Conservation (phyloP, 2,888 invertebrate species). For the Thymelicus lineola region DNA sequence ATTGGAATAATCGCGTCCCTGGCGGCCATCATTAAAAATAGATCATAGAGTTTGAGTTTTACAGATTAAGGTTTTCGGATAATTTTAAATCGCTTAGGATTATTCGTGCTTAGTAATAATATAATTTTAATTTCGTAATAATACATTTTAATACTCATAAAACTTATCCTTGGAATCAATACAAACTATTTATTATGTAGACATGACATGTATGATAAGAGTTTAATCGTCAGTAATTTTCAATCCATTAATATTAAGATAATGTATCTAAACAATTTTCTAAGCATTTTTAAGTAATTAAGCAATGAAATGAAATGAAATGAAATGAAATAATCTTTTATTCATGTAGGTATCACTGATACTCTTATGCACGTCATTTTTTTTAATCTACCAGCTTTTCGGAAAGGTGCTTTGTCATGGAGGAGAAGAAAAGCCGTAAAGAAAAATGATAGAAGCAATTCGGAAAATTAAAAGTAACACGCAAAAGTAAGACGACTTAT, state of each 20-base stretch:
- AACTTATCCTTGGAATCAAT: conserved; percentile 18
- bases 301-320: no score
- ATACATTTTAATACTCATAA: conserved; percentile 6
- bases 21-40: conserved; percentile 77
- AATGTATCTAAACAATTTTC: no score
- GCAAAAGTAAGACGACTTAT: no score
- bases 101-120: conserved; percentile 43
- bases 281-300: no score
- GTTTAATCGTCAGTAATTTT: not conserved
- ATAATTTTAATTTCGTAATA: conserved; percentile 23
- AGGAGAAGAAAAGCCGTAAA: no score
- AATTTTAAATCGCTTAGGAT: conserved; percentile 62
- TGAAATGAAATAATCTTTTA: no score
- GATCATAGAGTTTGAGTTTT: conserved; percentile 63
- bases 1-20: conserved; percentile 68
- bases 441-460: no score
- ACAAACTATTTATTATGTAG: not conserved
- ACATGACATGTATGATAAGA: not conserved
- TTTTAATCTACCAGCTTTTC: no score
- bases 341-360: no score
- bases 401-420: no score
- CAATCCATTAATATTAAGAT: not conserved
- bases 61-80: conserved; percentile 47
- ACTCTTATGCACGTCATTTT: no score
- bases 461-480: no score